Percentiles rank a stretch among this genome's conserved stretches.
Conservation (phyloP, 2,797 vertebrate species). For the Crotalus adamanteus region DNA sequence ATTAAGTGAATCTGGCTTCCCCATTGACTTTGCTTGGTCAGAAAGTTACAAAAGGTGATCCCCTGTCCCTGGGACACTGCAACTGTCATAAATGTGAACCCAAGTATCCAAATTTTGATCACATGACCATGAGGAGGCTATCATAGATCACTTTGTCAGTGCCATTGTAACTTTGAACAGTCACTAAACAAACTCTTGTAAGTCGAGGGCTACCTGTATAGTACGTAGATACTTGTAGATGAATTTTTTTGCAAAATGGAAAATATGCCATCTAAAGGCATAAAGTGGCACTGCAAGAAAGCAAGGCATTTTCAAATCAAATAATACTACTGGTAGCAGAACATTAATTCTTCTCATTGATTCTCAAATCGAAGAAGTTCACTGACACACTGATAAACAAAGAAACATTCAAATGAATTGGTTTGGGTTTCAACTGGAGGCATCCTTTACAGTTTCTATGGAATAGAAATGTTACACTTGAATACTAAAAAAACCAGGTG, state of each 20-base stretch:
- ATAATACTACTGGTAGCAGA: no score
- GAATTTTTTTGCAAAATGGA: constrained; percentile 12
- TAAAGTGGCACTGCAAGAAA: not conserved
- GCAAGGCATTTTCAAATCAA: not conserved
- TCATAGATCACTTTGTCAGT: no score
- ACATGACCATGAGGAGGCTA: no score
- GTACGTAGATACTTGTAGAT: not conserved
- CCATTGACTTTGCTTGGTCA: no score
- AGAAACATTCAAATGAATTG: constrained; percentile 9
- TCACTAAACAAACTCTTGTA: no score
- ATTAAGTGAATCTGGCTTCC: no score
- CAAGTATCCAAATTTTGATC: no score
- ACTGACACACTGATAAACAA: constrained; percentile 2
- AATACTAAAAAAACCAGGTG: not conserved
- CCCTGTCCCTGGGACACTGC: no score
- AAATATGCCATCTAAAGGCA: constrained; percentile 62
- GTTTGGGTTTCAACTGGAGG: not conserved
- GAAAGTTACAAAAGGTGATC: no score
- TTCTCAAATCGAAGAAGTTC: constrained; percentile 8
- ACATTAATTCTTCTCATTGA: not conserved
- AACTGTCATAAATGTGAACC: no score
- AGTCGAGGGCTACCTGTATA: not conserved
- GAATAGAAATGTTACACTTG: not conserved
- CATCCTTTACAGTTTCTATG: not conserved
- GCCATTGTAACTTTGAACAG: no score